These are phyloP conservation scores for Dolichopus griseipennis DNA, from an alignment of 2,888 invertebrate genomes.

Conservation along the genomic window DNA sequence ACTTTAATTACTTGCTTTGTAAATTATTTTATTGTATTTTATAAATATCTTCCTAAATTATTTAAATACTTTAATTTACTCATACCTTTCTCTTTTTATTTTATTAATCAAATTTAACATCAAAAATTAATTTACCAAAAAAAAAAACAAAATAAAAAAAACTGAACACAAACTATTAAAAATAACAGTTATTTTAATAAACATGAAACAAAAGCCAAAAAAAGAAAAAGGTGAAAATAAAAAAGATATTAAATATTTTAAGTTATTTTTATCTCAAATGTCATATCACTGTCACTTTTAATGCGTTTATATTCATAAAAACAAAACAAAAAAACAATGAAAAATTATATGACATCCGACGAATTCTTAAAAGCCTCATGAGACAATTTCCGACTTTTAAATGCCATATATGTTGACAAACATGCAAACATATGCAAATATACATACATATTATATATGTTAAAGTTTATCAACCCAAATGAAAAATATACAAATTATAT, in stretches of 20 bases:
- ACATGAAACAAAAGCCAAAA: not conserved
- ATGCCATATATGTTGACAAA: not conserved
- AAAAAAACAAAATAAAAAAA: not conserved
- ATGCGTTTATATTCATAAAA: not conserved
- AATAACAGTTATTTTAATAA: too few species aligned
- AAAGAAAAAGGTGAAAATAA: not conserved
- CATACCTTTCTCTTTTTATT: too few species aligned
- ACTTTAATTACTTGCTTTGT: too few species aligned
- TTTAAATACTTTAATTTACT: too few species aligned
- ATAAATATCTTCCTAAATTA: too few species aligned
- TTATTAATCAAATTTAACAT: not conserved
- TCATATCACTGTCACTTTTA: constrained; percentile 3
- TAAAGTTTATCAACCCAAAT: too few species aligned
- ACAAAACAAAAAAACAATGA: too few species aligned
- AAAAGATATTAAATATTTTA: not conserved
- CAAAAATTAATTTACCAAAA: not conserved
- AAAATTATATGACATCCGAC: too few species aligned
- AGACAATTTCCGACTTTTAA: not conserved
- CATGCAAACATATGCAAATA: not conserved
- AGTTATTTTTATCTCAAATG: not conserved
- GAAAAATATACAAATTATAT: not conserved
- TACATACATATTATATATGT: not conserved
- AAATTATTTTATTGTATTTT: too few species aligned
- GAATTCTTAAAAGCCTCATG: constrained; percentile 2
- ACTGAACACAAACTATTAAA: too few species aligned